Evolutionary conservation across 2,888 invertebrate genomes (phyloP).

Genomic region (Tryphoninae sp.): DNA sequence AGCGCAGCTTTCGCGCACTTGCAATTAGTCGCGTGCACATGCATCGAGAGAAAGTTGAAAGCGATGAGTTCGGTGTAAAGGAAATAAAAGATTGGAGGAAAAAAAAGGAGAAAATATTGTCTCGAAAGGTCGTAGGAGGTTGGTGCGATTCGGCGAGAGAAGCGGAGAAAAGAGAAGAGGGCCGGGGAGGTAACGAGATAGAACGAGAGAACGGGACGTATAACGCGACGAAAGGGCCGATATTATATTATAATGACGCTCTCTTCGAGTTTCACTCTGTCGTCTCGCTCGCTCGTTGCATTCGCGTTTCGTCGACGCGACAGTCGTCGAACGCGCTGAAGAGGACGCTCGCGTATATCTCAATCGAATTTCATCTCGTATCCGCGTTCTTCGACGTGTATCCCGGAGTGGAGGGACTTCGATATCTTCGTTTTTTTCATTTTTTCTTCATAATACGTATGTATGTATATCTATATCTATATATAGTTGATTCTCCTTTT

Average conservation of each 20-base stretch:
- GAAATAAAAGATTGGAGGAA: too few relatives aligned
- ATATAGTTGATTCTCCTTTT: constrained; percentile 56
- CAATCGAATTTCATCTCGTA: constrained; percentile 50
- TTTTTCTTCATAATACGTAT: constrained; percentile 3
- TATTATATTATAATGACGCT: constrained; percentile 69
- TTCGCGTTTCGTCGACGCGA: constrained; percentile 46
- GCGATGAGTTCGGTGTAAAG: constrained; percentile 32
- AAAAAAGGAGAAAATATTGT: neutral
- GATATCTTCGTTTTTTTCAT: constrained; percentile 45
- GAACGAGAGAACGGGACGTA: constrained; percentile 48
- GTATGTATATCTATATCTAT: constrained; percentile 11
- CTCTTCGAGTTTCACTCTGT: constrained; percentile 53
- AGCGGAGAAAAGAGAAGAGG: neutral
- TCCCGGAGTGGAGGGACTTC: constrained; percentile 29
- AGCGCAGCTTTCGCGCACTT: too few relatives aligned
- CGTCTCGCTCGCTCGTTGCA: constrained; percentile 42
- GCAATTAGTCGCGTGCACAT: neutral
- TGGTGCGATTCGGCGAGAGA: neutral
- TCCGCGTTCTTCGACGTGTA: constrained; percentile 28
- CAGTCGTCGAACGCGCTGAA: constrained; percentile 53
- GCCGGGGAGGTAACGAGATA: constrained; percentile 49
- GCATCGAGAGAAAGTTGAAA: constrained; percentile 6
- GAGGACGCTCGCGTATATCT: constrained; percentile 5
- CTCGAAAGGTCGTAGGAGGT: constrained; percentile 27
- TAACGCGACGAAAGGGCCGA: constrained; percentile 52